A percentile compares a stretch with the other conserved stretches of the same genome.
Conservation (phyloP, 2,797 vertebrate species). For the Sebastes taczanowskii region DNA sequence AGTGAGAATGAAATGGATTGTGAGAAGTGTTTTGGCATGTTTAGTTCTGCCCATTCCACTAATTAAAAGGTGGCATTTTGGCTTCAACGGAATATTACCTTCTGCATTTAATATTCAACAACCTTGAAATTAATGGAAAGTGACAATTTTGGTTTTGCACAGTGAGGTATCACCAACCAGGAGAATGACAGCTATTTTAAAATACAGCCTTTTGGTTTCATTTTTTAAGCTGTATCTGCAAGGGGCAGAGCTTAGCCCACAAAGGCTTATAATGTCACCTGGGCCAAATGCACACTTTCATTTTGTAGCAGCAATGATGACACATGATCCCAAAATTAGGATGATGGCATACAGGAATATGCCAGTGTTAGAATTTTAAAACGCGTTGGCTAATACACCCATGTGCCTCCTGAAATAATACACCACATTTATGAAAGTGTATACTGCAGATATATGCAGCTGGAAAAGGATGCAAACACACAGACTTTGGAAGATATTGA, state of each 20-base stretch:
- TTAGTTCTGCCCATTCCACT: background rate
- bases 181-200: slow-evolving; percentile 28
- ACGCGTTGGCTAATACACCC: background rate
- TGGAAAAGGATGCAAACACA: background rate
- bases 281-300: slow-evolving; percentile 33
- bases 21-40: slow-evolving; percentile 4
- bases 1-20: background rate
- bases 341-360: slow-evolving; percentile 9
- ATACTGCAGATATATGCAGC: background rate
- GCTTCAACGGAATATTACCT: slow-evolving; percentile 26
- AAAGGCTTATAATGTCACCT: slow-evolving; percentile 48
- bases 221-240: slow-evolving; percentile 52
- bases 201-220: slow-evolving; percentile 31
- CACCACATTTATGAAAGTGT: background rate
- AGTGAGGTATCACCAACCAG: background rate
- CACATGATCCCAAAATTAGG: slow-evolving; percentile 35
- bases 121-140: slow-evolving; percentile 32
- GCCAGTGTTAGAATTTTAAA: background rate
- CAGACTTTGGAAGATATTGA: background rate
- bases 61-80: slow-evolving; percentile 26
- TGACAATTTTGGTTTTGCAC: slow-evolving; percentile 15
- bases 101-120: slow-evolving; percentile 12
- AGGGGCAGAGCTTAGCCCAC: slow-evolving; percentile 50
- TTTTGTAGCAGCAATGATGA: slow-evolving; percentile 28
- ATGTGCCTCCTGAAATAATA: background rate